A percentile compares a stretch with the other conserved stretches of the same genome.
These are phyloP conservation scores for Drosophila hamatofila DNA, from an alignment of 2,888 invertebrate species.

Conservation along the genomic window DNA sequence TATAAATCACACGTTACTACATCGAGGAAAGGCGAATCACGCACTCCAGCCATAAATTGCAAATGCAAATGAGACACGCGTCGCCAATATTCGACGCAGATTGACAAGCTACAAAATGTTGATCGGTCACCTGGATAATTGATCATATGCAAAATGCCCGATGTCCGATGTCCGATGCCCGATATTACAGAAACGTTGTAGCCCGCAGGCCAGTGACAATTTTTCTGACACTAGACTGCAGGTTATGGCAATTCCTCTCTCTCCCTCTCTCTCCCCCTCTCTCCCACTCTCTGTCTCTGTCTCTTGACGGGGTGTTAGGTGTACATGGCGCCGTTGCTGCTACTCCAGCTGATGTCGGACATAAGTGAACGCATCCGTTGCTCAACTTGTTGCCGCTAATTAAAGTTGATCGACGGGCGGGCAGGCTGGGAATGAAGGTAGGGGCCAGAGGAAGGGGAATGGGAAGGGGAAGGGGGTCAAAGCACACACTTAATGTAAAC, in stretches of 20 bases:
- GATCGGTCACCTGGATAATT: constrained; percentile 32
- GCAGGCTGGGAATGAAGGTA: too few relatives aligned
- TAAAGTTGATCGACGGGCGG: constrained; percentile 52
- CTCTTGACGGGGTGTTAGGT: constrained; percentile 11
- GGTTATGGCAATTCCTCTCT: neutral
- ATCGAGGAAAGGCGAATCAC: constrained; percentile 54
- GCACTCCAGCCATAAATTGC: constrained; percentile 46
- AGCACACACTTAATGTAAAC: constrained; percentile 48
- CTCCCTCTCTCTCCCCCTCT: neutral
- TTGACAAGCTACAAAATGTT: constrained; percentile 21
- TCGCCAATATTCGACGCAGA: constrained; percentile 15
- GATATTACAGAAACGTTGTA: constrained; percentile 45
- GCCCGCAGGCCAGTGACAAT: constrained; percentile 57
- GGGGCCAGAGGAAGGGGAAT: too few relatives aligned
- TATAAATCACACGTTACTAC: constrained; percentile 50
- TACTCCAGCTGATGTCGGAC: constrained; percentile 22
- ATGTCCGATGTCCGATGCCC: constrained; percentile 8
- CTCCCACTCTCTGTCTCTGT: neutral
- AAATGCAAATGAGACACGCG: constrained; percentile 50
- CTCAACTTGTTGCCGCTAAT: constrained; percentile 70
- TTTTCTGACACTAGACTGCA: constrained; percentile 59
- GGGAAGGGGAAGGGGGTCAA: neutral
- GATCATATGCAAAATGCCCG: constrained; percentile 44
- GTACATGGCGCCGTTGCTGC: constrained; percentile 38
- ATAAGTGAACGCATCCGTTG: constrained; percentile 73